These are phyloP conservation scores for Calycopis cecrops DNA, from an alignment of 1,140 invertebrate genomes.

Conservation along the genomic window DNA sequence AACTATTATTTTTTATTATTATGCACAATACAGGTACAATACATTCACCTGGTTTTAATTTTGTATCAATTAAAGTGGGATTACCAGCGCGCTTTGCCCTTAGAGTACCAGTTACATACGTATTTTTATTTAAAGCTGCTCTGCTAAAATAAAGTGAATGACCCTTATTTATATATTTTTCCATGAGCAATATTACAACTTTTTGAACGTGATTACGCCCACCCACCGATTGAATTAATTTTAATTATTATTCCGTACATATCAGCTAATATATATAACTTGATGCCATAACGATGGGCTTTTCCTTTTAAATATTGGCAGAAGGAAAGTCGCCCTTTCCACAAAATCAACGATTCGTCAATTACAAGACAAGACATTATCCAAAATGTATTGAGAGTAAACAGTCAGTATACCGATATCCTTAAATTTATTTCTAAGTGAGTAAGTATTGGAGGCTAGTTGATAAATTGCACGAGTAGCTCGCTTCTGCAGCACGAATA, in stretches of 20 bases:
- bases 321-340: no score
- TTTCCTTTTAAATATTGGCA: no score
- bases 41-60: constrained; percentile 14
- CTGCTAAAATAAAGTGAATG: constrained; percentile 15
- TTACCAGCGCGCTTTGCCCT: constrained; percentile 12
- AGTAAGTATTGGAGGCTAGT: no score
- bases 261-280: constrained; percentile 14
- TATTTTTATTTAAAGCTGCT: constrained; percentile 17
- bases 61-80: constrained; percentile 11
- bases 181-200: constrained; percentile 8
- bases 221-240: constrained; percentile 10
- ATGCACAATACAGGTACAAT: constrained; percentile 4
- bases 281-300: constrained; percentile 14
- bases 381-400: no score
- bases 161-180: constrained; percentile 13
- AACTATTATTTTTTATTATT: no score
- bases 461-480: no score
- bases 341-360: no score
- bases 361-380: no score
- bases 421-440: no score
- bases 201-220: constrained; percentile 8
- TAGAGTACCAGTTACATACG: constrained; percentile 9
- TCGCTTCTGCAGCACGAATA: no score
- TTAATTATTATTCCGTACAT: constrained; percentile 8
- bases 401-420: no score